Base-by-base conservation (phyloP, 2,113 vertebrate species). In the Trematomus loennbergii region DNA sequence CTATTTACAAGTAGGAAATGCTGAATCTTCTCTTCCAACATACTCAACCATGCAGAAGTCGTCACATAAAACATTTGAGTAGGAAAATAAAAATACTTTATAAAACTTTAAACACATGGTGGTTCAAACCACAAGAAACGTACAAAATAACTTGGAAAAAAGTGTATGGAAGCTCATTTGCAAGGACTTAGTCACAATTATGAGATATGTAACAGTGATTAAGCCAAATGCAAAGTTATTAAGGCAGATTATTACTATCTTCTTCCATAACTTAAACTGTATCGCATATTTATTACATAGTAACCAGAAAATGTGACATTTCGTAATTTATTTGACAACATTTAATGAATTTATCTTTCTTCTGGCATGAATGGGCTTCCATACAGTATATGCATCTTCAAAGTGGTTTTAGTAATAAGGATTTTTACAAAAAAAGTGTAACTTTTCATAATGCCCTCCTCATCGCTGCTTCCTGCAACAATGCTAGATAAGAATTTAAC, bases 1-100 rank as follows among this genome's bases (percentile, higher is more conserved):
- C 59, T 86, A 88, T 89, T 80, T 88, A 92, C 88, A 92, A 46
- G 20, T 12, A 60, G 81, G 61, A 92, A 90, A 83, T 70, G 81
- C 79, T 48, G 65, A 57, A 45, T 72, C 50, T 54, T 83, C 76
- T 50, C 60, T 79, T 84, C 67, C 50, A 74, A 58, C 50, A 48
- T 71, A 61, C 52, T 67, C 12, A 72, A 72, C 77, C 11, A 43
- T 22, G 50, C 62, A 60, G 60, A 65, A 50, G 52, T 4, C 1
- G 40, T 12, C 57, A 2, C 25, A 45, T 25, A 18, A 29, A 45
- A 68, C 5, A n/a, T 68, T 48, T 49, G 20, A 49, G 67, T 40
- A n/a, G 18, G 40, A 60, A 70, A 68, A 67, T 77, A 52, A 59
- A 74, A 54, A 29, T 2, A 60, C 12, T 22, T 17, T 22, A 59